Conservation (phyloP, 2,113 vertebrate species). For the Ceratotherium simum region DNA sequence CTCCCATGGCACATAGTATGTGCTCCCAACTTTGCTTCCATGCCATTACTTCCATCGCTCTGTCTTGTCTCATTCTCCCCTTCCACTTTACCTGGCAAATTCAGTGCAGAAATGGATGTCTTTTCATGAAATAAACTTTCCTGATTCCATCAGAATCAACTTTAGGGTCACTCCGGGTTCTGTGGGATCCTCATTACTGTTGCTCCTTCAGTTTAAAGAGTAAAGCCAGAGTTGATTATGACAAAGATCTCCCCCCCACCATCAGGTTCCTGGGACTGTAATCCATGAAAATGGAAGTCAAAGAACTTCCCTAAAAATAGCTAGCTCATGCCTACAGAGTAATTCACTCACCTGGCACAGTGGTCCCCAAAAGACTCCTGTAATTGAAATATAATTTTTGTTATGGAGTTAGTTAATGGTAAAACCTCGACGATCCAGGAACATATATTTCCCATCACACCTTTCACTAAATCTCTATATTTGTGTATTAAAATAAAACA, state of each 20-base stretch:
- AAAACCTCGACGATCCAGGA: background rate
- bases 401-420: background rate
- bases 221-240: background rate
- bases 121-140: background rate
- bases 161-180: background rate
- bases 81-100: fast-evolving
- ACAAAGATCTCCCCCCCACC: background rate
- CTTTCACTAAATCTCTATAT: slow-evolving; percentile 25
- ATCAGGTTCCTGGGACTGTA: background rate
- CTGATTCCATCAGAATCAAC: background rate
- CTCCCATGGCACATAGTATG: too few relatives aligned
- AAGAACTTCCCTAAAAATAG: background rate
- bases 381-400: slow-evolving; percentile 21
- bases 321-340: background rate
- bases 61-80: background rate
- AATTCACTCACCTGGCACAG: background rate
- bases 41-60: background rate
- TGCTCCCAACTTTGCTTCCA: fast-evolving
- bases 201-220: background rate
- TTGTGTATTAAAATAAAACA: slow-evolving; percentile 60
- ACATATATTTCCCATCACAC: slow-evolving; percentile 22
- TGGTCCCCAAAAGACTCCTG: background rate
- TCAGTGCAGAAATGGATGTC: background rate
- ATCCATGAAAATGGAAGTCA: background rate
- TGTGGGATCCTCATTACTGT: background rate